These are phyloP conservation scores for Amblyopsis hoosieri DNA, from an alignment of 2,797 vertebrate genomes.

Conservation along the genomic window DNA sequence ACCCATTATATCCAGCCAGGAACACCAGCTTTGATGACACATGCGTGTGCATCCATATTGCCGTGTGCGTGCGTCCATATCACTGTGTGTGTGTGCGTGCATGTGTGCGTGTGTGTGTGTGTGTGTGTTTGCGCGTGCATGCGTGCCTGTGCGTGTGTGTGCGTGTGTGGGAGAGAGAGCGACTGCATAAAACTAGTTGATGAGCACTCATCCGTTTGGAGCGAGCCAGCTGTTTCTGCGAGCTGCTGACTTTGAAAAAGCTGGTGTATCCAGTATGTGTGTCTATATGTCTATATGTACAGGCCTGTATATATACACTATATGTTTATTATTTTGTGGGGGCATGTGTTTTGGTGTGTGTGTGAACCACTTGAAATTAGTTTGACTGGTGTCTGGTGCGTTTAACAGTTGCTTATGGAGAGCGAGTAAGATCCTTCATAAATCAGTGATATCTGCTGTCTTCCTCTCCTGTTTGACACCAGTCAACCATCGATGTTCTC, in stretches of 20 bases:
- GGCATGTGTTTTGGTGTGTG: not conserved
- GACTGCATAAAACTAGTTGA: conserved; percentile 64
- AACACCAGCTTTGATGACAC: conserved; percentile 34
- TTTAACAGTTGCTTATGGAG: not conserved
- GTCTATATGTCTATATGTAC: conserved; percentile 7
- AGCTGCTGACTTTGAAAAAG: conserved; percentile 59
- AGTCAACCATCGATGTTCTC: no score
- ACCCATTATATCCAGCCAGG: conserved; percentile 43
- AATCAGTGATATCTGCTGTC: not conserved
- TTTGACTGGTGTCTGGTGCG: not conserved
- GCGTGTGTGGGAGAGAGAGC: conserved; percentile 10
- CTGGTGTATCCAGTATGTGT: conserved; percentile 5
- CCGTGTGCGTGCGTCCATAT: no score
- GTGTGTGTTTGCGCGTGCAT: conserved; percentile 16
- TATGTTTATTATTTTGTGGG: conserved; percentile 19
- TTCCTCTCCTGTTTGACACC: not conserved
- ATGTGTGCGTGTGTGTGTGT: conserved; percentile 15
- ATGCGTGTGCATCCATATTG: not conserved
- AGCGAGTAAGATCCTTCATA: conserved; percentile 21
- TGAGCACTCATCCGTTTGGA: conserved; percentile 75
- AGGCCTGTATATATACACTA: not conserved
- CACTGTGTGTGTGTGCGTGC: conserved; percentile 6
- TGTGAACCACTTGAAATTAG: not conserved
- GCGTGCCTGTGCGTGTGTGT: conserved; percentile 17
- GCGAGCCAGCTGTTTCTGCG: conserved; percentile 76